A percentile compares a stretch with the other conserved stretches of the same genome.
Evolutionary conservation across 2,797 vertebrate species (phyloP).

Genomic region (Pyrocephalus nanus): DNA sequence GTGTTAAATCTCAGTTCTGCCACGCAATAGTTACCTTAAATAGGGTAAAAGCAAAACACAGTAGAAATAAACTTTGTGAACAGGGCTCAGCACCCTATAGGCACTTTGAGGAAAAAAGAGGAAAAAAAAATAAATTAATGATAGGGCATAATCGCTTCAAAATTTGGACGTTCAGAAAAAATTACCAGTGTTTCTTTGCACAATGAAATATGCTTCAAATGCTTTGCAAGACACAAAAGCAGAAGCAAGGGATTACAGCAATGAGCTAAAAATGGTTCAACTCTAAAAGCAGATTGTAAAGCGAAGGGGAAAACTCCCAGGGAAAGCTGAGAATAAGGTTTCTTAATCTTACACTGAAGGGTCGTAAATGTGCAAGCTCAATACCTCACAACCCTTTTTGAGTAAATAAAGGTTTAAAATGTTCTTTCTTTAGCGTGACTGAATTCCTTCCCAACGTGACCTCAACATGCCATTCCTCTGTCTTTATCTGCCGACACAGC

Average conservation of each 20-base stretch:
- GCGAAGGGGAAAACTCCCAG: not conserved
- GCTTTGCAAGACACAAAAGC: slow-evolving; percentile 24
- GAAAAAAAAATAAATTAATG: not conserved
- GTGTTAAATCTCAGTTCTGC: not conserved
- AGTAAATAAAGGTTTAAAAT: slow-evolving; percentile 66
- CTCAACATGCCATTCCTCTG: slow-evolving; percentile 65
- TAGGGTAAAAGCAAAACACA: not conserved
- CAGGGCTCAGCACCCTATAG: not conserved
- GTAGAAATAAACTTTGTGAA: not conserved
- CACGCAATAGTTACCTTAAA: not conserved
- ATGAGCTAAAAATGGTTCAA: slow-evolving; percentile 28
- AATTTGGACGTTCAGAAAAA: slow-evolving; percentile 17
- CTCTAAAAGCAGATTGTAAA: slow-evolving; percentile 14
- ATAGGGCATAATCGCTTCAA: not conserved
- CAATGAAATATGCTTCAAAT: slow-evolving; percentile 12
- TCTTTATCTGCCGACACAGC: slow-evolving; percentile 63
- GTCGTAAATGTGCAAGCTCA: slow-evolving; percentile 46
- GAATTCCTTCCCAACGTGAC: slow-evolving; percentile 63
- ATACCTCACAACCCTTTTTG: slow-evolving; percentile 47
- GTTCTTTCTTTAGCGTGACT: slow-evolving; percentile 42
- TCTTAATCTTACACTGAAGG: slow-evolving; percentile 20
- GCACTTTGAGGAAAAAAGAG: not conserved
- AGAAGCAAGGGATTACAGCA: slow-evolving; percentile 23
- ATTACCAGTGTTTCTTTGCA: not conserved
- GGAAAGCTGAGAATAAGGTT: slow-evolving; percentile 9